Conservation (phyloP, 2,888 invertebrate species). For the Caenorhabditis becei region DNA sequence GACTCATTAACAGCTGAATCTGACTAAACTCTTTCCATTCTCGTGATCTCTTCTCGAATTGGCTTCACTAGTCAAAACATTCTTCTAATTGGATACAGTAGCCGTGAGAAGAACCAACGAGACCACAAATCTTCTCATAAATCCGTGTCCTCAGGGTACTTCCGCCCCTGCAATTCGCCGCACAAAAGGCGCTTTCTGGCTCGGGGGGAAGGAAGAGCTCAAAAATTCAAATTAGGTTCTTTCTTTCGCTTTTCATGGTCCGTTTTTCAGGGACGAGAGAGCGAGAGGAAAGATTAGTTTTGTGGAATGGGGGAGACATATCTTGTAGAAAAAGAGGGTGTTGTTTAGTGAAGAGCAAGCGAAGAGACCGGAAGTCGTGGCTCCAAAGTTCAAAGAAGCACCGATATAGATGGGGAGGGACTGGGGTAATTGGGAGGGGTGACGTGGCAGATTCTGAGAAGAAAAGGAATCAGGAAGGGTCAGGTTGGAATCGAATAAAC, state of each 20-base stretch:
- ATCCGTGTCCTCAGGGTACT: slow-evolving; percentile 10
- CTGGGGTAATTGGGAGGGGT: slow-evolving; percentile 9
- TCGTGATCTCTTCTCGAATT: too few relatives aligned
- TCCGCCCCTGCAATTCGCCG: slow-evolving; percentile 1
- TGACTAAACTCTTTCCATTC: too few relatives aligned
- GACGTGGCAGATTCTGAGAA: slow-evolving; percentile 21
- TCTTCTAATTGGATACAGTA: neutral
- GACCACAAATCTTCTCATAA: neutral
- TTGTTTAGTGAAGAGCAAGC: slow-evolving; percentile 11
- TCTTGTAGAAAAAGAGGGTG: slow-evolving; percentile 1
- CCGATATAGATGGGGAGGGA: slow-evolving; percentile 25
- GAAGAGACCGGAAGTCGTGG: slow-evolving; percentile 33
- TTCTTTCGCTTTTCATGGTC: neutral
- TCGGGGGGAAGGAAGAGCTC: neutral
- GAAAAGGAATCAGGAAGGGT: neutral
- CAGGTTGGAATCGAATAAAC: neutral
- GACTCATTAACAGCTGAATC: too few relatives aligned
- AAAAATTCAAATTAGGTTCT: slow-evolving; percentile 14
- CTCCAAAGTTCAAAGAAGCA: slow-evolving; percentile 49
- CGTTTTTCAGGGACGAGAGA: slow-evolving; percentile 5
- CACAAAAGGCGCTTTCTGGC: slow-evolving; percentile 1
- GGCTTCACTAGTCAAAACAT: neutral
- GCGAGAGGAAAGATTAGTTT: neutral
- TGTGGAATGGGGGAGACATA: neutral
- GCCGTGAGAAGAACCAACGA: neutral